Percentiles rank a stretch among this genome's conserved stretches.
Conservation (phyloP, 2,888 invertebrate species). For the Lottia gigantea region DNA sequence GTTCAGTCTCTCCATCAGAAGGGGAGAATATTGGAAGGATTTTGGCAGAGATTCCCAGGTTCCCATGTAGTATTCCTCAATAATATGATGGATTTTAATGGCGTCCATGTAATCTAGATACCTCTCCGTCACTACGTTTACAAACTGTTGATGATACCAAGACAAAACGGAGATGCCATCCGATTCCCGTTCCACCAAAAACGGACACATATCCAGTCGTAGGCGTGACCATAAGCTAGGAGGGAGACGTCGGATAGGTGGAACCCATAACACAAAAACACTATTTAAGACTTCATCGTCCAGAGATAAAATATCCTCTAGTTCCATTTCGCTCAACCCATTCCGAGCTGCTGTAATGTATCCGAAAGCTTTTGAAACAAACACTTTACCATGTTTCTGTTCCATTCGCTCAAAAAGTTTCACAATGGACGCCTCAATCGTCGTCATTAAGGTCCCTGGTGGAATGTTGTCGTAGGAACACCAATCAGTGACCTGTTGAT, state of each 20-base stretch:
- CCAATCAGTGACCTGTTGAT: conserved; percentile 51
- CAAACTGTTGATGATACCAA: conserved; percentile 59
- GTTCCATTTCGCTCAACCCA: conserved; percentile 56
- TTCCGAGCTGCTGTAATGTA: conserved; percentile 51
- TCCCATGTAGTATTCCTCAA: conserved; percentile 62
- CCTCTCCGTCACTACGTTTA: conserved; percentile 41
- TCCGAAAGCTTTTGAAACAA: conserved; percentile 48
- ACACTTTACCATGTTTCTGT: conserved; percentile 43
- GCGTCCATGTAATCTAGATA: conserved; percentile 34
- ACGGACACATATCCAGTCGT: conserved; percentile 44
- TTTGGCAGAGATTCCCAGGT: conserved; percentile 57
- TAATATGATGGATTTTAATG: conserved; percentile 43
- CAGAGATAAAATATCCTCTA: conserved; percentile 58
- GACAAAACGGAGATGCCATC: conserved; percentile 51
- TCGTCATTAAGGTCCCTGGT: conserved; percentile 31
- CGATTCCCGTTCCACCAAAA: conserved; percentile 42
- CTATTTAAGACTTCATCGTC: conserved; percentile 55
- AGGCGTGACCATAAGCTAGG: conserved; percentile 47
- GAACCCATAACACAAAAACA: conserved; percentile 47
- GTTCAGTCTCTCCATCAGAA: conserved; percentile 39
- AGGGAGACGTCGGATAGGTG: conserved; percentile 57
- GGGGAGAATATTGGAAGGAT: conserved; percentile 49
- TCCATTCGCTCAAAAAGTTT: conserved; percentile 51
- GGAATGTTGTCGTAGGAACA: conserved; percentile 44
- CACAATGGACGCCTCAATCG: conserved; percentile 47